Conservation (phyloP, 2,888 invertebrate species). For the Nephrotoma flavescens region DNA sequence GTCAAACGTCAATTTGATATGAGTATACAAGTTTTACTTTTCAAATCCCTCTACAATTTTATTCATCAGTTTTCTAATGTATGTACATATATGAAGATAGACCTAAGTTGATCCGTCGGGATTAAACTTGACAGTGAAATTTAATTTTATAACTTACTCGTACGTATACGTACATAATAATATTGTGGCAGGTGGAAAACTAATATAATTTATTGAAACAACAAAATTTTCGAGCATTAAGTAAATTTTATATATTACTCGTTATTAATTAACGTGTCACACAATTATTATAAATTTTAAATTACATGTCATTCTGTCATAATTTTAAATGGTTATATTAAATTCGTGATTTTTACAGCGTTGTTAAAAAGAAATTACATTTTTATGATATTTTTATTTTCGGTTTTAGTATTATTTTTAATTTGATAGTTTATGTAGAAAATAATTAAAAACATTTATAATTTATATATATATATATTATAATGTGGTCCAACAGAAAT, state of each 20-base stretch:
- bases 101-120: background rate
- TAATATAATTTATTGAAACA: background rate
- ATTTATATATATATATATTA: background rate
- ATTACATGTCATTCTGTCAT: background rate
- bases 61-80: too few relatives aligned
- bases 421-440: background rate
- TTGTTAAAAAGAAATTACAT: background rate
- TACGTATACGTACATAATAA: too few relatives aligned
- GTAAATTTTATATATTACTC: background rate
- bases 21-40: background rate
- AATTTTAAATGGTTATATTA: background rate
- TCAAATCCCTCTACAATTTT: background rate
- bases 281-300: background rate
- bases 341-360: background rate
- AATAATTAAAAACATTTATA: background rate
- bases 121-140: background rate
- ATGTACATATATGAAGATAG: too few relatives aligned
- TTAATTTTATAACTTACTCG: background rate
- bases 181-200: background rate
- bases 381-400: background rate
- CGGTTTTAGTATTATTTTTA: background rate
- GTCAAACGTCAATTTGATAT: background rate
- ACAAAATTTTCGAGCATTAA: background rate
- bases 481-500: too few relatives aligned
- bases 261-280: background rate